Conservation (phyloP, 1,140 invertebrate genomes). For the Telenomus remus region DNA sequence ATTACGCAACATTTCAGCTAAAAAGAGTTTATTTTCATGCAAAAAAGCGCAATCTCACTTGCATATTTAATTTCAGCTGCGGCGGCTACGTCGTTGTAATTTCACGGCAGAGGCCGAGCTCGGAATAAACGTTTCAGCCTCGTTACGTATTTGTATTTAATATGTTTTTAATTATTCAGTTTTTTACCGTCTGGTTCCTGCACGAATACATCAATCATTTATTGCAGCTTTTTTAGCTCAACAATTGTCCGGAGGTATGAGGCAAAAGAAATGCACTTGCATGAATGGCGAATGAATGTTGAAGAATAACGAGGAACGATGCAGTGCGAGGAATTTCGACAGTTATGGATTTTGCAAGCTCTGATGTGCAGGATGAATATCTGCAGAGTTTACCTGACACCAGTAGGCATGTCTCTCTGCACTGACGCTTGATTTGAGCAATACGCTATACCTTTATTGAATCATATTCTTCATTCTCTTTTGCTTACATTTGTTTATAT, state of each 20-base stretch:
- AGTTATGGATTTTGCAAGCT: constrained; percentile 27
- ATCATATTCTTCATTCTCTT: constrained; percentile 38
- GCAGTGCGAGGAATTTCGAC: constrained; percentile 32
- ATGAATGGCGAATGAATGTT: constrained; percentile 53
- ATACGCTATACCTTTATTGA: constrained; percentile 35
- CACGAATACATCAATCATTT: constrained; percentile 47
- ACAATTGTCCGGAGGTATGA: constrained; percentile 18
- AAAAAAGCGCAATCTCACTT: constrained; percentile 35
- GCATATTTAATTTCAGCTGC: constrained; percentile 40
- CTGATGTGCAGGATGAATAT: constrained; percentile 36
- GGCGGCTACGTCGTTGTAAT: constrained; percentile 17
- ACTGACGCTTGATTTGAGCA: constrained; percentile 43
- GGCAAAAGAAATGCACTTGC: constrained; percentile 44
- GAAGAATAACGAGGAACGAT: constrained; percentile 46
- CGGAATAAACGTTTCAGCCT: constrained; percentile 24
- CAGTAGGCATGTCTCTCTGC: constrained; percentile 44
- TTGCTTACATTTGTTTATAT: constrained; percentile 1
- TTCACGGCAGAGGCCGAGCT: constrained; percentile 14
- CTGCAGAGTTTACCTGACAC: constrained; percentile 46
- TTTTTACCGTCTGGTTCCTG: constrained; percentile 18
- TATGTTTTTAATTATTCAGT: constrained; percentile 43
- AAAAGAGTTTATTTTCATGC: constrained; percentile 43
- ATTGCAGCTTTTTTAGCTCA: constrained; percentile 32
- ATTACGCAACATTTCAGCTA: constrained; percentile 23
- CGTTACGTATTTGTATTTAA: constrained; percentile 30